phyloP scores from a whole-genome alignment of 2,113 vertebrate genomes.

The Cochlearius cochlearius region DNA sequence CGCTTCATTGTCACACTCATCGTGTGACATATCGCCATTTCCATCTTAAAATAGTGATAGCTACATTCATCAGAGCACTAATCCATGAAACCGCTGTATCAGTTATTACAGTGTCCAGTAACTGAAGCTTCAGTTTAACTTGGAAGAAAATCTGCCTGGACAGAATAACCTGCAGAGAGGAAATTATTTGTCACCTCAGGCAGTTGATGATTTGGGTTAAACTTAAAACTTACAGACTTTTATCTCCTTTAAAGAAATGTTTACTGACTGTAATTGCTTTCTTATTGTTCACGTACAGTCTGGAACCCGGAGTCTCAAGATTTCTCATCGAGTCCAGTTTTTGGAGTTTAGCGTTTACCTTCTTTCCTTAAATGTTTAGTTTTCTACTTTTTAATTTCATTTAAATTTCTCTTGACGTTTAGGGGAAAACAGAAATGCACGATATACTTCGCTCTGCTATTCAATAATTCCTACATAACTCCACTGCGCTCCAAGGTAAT shows the following conservation, averaged over 20 bases:
- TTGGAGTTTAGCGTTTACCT: not conserved
- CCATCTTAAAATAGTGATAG: not conserved
- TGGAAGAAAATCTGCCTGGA: not conserved
- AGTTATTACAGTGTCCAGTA: not conserved
- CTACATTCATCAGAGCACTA: not conserved
- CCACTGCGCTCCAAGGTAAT: not conserved
- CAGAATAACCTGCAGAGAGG: not conserved
- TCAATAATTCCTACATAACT: not conserved
- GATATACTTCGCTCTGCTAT: not conserved
- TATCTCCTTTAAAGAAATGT: not conserved
- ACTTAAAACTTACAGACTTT: not conserved
- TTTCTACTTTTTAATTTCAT: not conserved
- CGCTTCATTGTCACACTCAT: not conserved
- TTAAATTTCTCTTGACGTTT: not conserved
- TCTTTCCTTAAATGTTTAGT: not conserved
- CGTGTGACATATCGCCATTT: not conserved
- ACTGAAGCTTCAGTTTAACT: not conserved
- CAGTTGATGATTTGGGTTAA: not conserved
- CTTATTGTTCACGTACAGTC: not conserved
- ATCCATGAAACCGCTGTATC: not conserved
- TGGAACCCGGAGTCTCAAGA: not conserved
- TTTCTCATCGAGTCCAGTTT: not conserved
- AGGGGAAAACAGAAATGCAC: not conserved
- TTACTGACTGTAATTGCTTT: not conserved
- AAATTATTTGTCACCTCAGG: not conserved